phyloP scores from a whole-genome alignment of 2,888 invertebrate species.

The Nasonovia ribisnigri region DNA sequence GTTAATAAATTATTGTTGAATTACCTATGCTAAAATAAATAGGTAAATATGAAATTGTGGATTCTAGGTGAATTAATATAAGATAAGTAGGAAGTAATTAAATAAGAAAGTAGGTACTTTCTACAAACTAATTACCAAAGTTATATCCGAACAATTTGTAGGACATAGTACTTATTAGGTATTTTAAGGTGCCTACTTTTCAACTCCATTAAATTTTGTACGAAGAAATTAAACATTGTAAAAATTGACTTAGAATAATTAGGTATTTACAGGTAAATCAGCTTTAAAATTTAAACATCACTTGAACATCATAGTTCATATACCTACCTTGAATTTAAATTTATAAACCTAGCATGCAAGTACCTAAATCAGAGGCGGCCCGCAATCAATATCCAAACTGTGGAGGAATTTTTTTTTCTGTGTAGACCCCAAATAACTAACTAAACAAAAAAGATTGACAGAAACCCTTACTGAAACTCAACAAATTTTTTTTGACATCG shows the following conservation, averaged over 20 bases:
- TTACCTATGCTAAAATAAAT: neutral
- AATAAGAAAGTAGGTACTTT: neutral
- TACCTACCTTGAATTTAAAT: neutral
- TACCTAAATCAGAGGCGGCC: neutral
- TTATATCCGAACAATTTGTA: neutral
- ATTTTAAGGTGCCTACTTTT: neutral
- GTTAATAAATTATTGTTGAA: neutral
- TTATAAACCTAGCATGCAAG: neutral
- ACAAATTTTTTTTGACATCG: too few relatives aligned
- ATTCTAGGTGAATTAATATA: neutral
- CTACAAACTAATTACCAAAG: neutral
- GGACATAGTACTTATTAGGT: neutral
- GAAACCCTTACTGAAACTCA: too few relatives aligned
- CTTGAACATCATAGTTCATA: neutral
- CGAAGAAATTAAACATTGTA: neutral
- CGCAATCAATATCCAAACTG: too few relatives aligned
- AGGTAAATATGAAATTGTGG: neutral
- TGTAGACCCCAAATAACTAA: too few relatives aligned
- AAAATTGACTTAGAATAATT: neutral
- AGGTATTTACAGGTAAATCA: neutral
- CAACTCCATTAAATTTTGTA: neutral
- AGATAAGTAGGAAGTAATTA: neutral
- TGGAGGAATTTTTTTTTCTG: too few relatives aligned
- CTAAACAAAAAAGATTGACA: too few relatives aligned
- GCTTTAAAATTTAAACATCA: neutral